phyloP scores from a whole-genome alignment of 1,140 invertebrate species.

The Andrena cerasifolii region DNA sequence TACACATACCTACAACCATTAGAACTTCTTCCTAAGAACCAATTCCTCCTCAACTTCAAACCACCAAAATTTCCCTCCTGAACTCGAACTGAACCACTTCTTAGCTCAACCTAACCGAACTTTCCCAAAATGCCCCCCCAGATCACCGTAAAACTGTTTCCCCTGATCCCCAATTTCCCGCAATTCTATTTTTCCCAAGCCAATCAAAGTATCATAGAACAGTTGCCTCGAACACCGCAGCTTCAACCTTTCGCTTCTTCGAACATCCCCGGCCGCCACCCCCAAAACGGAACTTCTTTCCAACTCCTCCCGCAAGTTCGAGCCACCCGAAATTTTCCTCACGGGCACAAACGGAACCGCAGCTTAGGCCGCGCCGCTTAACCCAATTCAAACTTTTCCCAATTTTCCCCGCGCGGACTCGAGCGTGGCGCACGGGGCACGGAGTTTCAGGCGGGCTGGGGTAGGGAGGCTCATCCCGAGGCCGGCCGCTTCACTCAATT shows the following conservation, averaged over 20 bases:
- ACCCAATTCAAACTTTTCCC: constrained; percentile 40
- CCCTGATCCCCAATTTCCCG: too few relatives aligned
- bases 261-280: not conserved
- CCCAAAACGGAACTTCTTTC: not conserved
- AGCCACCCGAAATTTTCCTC: too few relatives aligned
- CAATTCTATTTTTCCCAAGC: not conserved
- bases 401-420: constrained; percentile 37
- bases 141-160: too few relatives aligned
- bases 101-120: constrained; percentile 14
- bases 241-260: not conserved
- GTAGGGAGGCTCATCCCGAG: not conserved
- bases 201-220: too few relatives aligned
- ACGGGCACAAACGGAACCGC: not conserved
- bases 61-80: not conserved
- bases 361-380: not conserved
- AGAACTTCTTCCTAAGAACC: constrained; percentile 1
- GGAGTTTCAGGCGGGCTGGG: too few relatives aligned
- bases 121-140: too few relatives aligned
- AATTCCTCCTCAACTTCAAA: not conserved
- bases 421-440: too few relatives aligned
- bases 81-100: not conserved
- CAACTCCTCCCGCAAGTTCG: not conserved
- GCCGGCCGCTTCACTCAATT: constrained; percentile 35
- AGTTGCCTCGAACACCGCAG: not conserved
- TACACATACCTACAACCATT: too few relatives aligned